Conservation (phyloP, 37 sponge, comb jelly and placozoan genomes). For the Oopsacas minuta region DNA sequence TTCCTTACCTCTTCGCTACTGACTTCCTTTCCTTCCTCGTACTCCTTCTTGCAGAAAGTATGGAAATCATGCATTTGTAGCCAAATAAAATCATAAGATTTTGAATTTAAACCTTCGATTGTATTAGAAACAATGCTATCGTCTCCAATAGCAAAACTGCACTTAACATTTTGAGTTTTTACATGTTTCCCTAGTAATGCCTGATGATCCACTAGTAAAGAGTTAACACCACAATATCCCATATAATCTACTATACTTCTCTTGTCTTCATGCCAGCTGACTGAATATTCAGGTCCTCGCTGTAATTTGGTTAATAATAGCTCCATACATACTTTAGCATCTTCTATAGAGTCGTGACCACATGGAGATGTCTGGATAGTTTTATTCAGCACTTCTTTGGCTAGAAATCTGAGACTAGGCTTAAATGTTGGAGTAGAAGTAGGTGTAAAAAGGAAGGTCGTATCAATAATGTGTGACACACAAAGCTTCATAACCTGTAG, state of each 20-base stretch:
- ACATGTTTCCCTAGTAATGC: background rate
- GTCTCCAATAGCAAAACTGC: background rate
- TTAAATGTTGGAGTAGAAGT: constrained; percentile 31
- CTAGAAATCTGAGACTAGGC: constrained; percentile 51
- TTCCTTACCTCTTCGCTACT: background rate
- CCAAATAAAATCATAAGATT: constrained; percentile 9
- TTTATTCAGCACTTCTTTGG: constrained; percentile 36
- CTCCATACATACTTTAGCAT: constrained; percentile 74
- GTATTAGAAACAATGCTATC: background rate
- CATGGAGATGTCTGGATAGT: constrained; percentile 32
- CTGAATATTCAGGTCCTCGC: constrained; percentile 25
- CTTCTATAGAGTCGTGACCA: constrained; percentile 74
- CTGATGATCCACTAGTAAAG: constrained; percentile 36
- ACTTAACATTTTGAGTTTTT: background rate
- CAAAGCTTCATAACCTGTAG: constrained; percentile 56
- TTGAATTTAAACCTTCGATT: background rate
- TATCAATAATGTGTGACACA: constrained; percentile 62
- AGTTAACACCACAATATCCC: background rate
- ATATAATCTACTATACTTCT: constrained; percentile 27
- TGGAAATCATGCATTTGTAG: constrained; percentile 20
- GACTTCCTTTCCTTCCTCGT: background rate
- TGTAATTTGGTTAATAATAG: constrained; percentile 58
- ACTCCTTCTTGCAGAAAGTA: background rate
- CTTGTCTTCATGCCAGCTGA: constrained; percentile 6
- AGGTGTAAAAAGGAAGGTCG: constrained; percentile 43